Base-by-base conservation (phyloP, 2,888 invertebrate species). In the Anarsia innoxiella region DNA sequence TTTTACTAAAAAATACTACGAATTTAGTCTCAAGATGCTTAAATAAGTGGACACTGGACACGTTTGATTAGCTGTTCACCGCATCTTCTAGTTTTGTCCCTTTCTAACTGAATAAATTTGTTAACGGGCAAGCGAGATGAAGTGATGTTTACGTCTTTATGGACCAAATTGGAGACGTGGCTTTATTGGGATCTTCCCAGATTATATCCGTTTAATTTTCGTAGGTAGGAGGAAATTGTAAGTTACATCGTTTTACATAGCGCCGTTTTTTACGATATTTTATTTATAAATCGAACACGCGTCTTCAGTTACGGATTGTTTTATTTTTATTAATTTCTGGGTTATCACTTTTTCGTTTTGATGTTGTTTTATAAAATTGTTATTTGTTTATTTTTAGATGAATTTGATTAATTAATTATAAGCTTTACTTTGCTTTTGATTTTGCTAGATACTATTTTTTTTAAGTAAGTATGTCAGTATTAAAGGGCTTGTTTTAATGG, bases 151-250 rank as follows among this genome's bases (percentile, higher is more conserved):
- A 67, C 70, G 65, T 76, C 67, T 63, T 50, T 60, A 67, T 75
- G 78, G 79, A 73, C 74, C 77, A 59, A 62, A 53, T 43, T 49
- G 67, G 66, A 79, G 80, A 72, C 76, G 79, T 66, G 79, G 82
- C 78, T 65, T 56, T 72, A 65, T 53, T 70, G 55, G 83, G 70
- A 65, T 75, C 79, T 75, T 77, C 80, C 83, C 82, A 77, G 69
- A 67, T 56, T n/a, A n/a, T n/a, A 48, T 19, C 3, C 66, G 55
- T 66, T 62, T 67, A 73, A 74, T 78, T 78, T 82, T 72, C 58
- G 75, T 77, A 67, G 69, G 76, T 75, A 77, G 74, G 77, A 75
- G 75, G 66, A 74, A 76, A 76, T 72, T 63, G 63, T 68, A 58
- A 53, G 65, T 53, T 60, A 57, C 53, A 29, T 51, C 58, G 31